Percentiles rank a stretch among this genome's conserved stretches.
These are phyloP conservation scores for Tuta absoluta DNA, from an alignment of 2,888 invertebrate genomes.

Conservation along the genomic window DNA sequence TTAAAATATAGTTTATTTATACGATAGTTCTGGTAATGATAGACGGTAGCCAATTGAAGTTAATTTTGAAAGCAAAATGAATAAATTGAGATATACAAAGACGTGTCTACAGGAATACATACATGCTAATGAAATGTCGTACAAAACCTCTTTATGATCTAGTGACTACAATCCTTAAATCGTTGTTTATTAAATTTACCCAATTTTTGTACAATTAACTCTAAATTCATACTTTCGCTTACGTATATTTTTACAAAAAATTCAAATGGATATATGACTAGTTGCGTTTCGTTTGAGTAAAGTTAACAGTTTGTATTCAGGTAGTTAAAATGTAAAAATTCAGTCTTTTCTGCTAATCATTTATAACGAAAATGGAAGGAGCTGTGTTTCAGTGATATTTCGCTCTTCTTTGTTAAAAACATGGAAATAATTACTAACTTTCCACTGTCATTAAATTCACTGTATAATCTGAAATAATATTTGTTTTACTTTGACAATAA, in stretches of 20 bases:
- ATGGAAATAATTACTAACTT: constrained; percentile 28
- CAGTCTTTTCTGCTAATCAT: constrained; percentile 45
- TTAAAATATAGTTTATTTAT: too few relatives aligned
- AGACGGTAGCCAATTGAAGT: too few relatives aligned
- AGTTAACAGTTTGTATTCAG: constrained; percentile 12
- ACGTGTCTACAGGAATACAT: constrained; percentile 33
- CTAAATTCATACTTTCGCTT: constrained; percentile 39
- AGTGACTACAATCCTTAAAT: constrained; percentile 46
- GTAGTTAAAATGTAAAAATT: constrained; percentile 42
- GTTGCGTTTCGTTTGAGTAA: constrained; percentile 32
- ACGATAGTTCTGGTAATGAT: too few relatives aligned
- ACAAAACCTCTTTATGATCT: constrained; percentile 53
- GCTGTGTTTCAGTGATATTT: constrained; percentile 20
- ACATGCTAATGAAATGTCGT: constrained; percentile 43
- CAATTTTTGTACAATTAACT: constrained; percentile 59
- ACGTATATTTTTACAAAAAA: constrained; percentile 39
- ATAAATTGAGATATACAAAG: constrained; percentile 43
- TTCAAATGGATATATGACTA: constrained; percentile 43
- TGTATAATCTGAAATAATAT: constrained; percentile 12
- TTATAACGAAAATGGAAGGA: constrained; percentile 14
- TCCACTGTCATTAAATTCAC: constrained; percentile 24
- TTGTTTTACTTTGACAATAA: neutral
- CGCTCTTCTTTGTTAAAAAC: constrained; percentile 28
- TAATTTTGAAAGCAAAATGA: constrained; percentile 32
- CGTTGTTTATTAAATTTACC: constrained; percentile 59